Percentiles rank a stretch among this genome's conserved stretches.
These are phyloP conservation scores for Amphilophus citrinellus DNA, from an alignment of 2,113 vertebrate species.

Conservation along the genomic window DNA sequence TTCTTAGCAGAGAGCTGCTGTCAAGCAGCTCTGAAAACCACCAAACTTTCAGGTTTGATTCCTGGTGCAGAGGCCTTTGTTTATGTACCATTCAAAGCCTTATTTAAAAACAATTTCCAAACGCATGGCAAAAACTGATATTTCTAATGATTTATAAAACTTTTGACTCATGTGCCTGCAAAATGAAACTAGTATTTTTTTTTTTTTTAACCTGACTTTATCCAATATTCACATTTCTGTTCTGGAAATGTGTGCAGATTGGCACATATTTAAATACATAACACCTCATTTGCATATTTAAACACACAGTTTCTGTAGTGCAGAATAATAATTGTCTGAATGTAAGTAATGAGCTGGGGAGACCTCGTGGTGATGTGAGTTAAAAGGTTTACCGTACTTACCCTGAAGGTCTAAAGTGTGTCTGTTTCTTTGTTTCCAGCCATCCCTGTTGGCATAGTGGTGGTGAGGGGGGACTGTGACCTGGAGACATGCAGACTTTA, in stretches of 20 bases:
- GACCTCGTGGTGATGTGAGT: background rate
- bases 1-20: too few relatives aligned
- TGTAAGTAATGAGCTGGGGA: background rate
- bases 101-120: background rate
- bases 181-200: background rate
- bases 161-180: background rate
- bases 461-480: conserved; percentile 96
- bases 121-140: fast-evolving
- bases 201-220: background rate
- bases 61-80: background rate
- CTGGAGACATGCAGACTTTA: conserved; percentile 98
- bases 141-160: background rate
- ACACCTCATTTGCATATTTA: background rate
- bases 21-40: too few relatives aligned
- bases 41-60: background rate
- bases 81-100: background rate
- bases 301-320: background rate
- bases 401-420: background rate
- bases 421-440: conserved; percentile 75
- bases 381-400: background rate
- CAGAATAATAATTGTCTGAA: background rate
- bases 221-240: background rate
- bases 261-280: too few relatives aligned
- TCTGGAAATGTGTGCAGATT: background rate
- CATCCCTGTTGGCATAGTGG: conserved; percentile 95